Evolutionary conservation across 2,113 vertebrate genomes (phyloP).

Genomic region (Arvicanthis niloticus): DNA sequence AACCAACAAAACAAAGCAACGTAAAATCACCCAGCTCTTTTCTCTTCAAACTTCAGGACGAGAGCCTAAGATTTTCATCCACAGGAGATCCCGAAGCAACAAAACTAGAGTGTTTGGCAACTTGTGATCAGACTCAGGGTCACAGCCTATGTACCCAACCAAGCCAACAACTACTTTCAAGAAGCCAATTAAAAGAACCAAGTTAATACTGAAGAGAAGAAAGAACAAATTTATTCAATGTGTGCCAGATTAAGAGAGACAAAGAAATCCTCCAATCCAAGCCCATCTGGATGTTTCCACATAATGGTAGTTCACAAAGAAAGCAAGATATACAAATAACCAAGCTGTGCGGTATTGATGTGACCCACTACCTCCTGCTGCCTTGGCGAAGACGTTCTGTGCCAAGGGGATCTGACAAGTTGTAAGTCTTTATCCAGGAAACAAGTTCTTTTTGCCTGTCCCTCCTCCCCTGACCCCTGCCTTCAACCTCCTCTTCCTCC

Average conservation of each 20-base stretch:
- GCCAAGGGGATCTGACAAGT: background rate
- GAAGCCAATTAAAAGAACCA: background rate
- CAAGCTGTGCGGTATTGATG: background rate
- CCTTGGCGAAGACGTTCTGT: no score
- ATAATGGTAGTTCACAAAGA: background rate
- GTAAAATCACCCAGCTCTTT: background rate
- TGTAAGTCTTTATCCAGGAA: background rate
- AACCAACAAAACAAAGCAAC: background rate
- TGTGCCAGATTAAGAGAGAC: background rate
- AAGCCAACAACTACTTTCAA: no score
- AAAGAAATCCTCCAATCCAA: no score
- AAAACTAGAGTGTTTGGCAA: background rate
- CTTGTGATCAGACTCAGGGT: background rate
- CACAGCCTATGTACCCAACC: background rate
- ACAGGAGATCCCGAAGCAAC: background rate
- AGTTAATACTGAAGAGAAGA: background rate
- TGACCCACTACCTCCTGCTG: background rate
- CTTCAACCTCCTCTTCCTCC: background rate
- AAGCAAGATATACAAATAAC: no score
- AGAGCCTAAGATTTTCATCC: background rate
- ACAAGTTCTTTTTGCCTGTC: background rate
- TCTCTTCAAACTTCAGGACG: conserved; percentile 34
- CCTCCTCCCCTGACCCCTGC: background rate
- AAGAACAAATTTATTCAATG: background rate
- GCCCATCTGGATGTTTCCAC: background rate